These are phyloP conservation scores for Fistularia commersonii DNA, from an alignment of 2,797 vertebrate species.

Conservation along the genomic window DNA sequence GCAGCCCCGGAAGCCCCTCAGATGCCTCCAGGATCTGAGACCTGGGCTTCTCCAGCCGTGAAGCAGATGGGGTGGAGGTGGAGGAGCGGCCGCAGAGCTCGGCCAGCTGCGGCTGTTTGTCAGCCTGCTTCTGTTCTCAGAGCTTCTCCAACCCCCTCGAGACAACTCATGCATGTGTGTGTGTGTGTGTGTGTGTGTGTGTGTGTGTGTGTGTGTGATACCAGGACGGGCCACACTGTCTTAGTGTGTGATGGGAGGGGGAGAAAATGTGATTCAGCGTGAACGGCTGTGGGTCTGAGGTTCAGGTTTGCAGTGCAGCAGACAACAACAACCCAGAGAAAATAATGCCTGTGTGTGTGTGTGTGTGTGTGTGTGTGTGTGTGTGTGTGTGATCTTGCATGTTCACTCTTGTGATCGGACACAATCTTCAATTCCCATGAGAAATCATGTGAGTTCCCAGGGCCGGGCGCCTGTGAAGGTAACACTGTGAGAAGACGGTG, in stretches of 20 bases:
- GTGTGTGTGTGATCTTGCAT: conserved; percentile 1
- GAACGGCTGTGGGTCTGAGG: too few species aligned
- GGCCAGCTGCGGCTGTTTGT: conserved; percentile 59
- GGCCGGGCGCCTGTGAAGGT: neutral
- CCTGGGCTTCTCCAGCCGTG: too few species aligned
- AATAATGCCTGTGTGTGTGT: too few species aligned
- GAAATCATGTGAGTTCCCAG: conserved; percentile 3
- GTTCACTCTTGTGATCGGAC: conserved; percentile 41
- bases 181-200: conserved; percentile 9
- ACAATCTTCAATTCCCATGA: conserved; percentile 17
- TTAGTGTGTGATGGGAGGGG: too few species aligned
- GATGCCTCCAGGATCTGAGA: too few species aligned
- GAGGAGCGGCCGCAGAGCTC: neutral
- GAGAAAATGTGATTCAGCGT: too few species aligned
- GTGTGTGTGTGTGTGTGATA: too few species aligned
- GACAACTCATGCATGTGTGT: conserved; percentile 3
- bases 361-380: conserved; percentile 10
- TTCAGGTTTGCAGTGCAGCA: too few species aligned
- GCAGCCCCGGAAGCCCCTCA: too few species aligned
- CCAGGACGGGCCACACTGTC: too few species aligned
- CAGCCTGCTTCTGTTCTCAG: conserved; percentile 21
- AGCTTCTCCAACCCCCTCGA: conserved; percentile 39
- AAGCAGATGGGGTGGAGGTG: neutral
- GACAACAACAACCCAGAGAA: too few species aligned
- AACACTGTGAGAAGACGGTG: neutral